Base-by-base conservation (phyloP, 1,140 invertebrate species). In the Potamilus streckersoni region DNA sequence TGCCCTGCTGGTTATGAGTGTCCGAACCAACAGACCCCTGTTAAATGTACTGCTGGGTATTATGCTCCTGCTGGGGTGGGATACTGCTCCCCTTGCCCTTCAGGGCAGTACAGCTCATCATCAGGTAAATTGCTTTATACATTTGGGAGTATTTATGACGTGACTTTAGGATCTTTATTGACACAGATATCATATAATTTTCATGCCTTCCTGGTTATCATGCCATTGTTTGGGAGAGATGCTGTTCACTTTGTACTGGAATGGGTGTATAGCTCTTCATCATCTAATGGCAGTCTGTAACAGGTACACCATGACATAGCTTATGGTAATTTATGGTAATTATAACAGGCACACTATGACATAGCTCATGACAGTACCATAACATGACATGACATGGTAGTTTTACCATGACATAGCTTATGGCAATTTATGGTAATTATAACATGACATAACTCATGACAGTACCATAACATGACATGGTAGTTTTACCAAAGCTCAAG, bases 1-100 rank as follows among this genome's bases (percentile, higher is more conserved):
- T 86, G 85, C 74, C 84, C 84, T 12, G 79, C 80, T 17, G 85
- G 85, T n/a, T 72, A 69, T 15, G 73, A 76, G 56, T 86, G 85
- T 73, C 82, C 79, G 0, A 80, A 60, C n/a, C 65, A 80, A 56
- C 27, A 17, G 17, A 70, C 75, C 3, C 79, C 82, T 14, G 66
- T 65, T 60, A 63, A 69, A 17, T 86, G 85, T 80, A 16, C 23
- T 11, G 49, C 73, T 20, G 85, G 85, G 60, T 74, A 73, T 20
- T 86, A 83, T 65, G 73, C 83, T 15, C 2, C 68, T 17, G 20
- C 78, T 23, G 84, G 85, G 15, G 78, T 79, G 64, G 84, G 70
- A 27, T 74, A 58, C n/a, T 88, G 85, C 74, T 84, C 82, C 1
- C 58, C 55, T 15, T 88, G 85, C 73, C 81, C 85, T 16, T 80